Conservation (phyloP, 2,797 vertebrate species). For the Choloepus didactylus region DNA sequence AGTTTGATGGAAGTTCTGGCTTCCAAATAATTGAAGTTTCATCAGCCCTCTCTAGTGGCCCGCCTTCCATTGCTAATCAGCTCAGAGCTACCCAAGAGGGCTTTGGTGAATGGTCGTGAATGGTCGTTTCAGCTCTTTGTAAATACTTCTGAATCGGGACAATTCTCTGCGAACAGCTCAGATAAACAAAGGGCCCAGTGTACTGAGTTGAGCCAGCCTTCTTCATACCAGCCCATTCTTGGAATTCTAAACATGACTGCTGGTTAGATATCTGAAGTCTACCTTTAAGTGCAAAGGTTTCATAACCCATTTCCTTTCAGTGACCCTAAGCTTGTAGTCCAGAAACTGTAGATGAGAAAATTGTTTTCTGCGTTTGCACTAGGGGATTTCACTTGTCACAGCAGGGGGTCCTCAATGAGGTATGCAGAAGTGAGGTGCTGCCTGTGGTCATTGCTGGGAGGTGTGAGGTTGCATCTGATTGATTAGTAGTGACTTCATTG, state of each 20-base stretch:
- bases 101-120: slow-evolving; percentile 75
- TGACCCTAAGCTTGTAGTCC: not conserved
- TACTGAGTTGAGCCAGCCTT: slow-evolving; percentile 52
- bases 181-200: slow-evolving; percentile 75
- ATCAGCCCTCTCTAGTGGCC: not conserved
- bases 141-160: slow-evolving; percentile 74
- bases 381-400: not conserved
- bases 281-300: not conserved
- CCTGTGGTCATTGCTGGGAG: not conserved
- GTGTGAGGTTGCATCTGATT: not conserved
- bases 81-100: slow-evolving; percentile 19
- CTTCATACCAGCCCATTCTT: slow-evolving; percentile 65
- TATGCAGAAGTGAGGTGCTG: not conserved
- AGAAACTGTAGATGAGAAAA: not conserved
- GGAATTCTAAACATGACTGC: slow-evolving; percentile 29
- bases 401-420: no score
- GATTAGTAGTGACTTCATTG: not conserved
- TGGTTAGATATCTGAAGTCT: not conserved
- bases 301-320: not conserved
- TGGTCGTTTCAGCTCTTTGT: slow-evolving; percentile 73
- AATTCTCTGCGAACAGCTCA: slow-evolving; percentile 50
- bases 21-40: not conserved
- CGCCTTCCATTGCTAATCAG: not conserved
- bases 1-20: not conserved
- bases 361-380: not conserved